These are phyloP conservation scores for Emmelina monodactyla DNA, from an alignment of 2,888 invertebrate genomes.

Conservation along the genomic window DNA sequence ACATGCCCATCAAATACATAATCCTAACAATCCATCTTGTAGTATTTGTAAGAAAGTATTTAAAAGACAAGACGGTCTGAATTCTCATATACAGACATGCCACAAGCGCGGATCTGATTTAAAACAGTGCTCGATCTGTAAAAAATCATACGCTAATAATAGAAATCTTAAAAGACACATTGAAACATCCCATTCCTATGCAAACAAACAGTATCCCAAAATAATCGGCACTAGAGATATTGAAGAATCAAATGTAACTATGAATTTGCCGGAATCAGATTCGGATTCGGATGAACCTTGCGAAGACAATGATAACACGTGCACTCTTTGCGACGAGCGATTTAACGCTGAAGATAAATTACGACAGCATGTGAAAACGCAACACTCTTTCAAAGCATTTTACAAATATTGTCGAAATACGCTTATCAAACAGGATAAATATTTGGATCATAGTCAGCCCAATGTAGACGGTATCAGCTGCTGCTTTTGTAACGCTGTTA, in stretches of 20 bases:
- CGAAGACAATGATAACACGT: constrained; percentile 17
- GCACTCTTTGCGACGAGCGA: constrained; percentile 26
- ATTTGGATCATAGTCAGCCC: constrained; percentile 1
- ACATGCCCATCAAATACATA: constrained; percentile 36
- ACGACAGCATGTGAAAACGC: constrained; percentile 33
- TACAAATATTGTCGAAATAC: constrained; percentile 39
- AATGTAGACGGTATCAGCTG: constrained; percentile 19
- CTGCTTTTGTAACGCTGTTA: constrained; percentile 30
- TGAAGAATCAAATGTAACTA: background rate
- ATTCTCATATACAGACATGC: constrained; percentile 31
- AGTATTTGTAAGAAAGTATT: constrained; percentile 33
- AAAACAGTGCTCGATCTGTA: constrained; percentile 31
- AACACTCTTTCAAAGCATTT: constrained; percentile 38
- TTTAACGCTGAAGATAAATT: constrained; percentile 29
- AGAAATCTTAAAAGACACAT: constrained; percentile 38
- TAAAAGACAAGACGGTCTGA: constrained; percentile 30
- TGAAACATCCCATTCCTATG: constrained; percentile 34
- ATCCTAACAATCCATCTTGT: constrained; percentile 35
- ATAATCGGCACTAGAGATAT: no score
- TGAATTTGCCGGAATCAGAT: background rate
- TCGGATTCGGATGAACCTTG: constrained; percentile 11
- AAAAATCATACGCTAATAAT: constrained; percentile 34
- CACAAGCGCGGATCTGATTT: constrained; percentile 23
- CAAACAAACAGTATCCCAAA: no score
- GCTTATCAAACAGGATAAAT: constrained; percentile 21